Percentiles rank a stretch among this genome's conserved stretches.
Conservation (phyloP, 2,888 invertebrate species). For the Cremastinae sp. region DNA sequence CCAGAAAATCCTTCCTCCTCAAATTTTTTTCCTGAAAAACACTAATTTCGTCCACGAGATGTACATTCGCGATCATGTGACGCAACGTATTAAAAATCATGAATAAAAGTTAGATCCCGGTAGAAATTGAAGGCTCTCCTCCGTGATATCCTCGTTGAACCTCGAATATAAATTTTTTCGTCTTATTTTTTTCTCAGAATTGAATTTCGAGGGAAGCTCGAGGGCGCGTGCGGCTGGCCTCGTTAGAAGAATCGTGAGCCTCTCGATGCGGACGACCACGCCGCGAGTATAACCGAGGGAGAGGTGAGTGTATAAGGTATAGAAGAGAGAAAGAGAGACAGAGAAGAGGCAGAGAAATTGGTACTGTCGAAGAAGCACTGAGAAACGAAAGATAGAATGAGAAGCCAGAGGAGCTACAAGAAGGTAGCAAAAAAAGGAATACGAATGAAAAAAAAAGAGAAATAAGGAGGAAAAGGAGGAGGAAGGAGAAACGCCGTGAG, state of each 20-base stretch:
- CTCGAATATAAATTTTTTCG: constrained; percentile 17
- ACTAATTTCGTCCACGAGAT: too few species aligned
- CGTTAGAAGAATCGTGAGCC: constrained; percentile 60
- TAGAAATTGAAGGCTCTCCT: constrained; percentile 9
- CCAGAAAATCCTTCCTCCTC: too few species aligned
- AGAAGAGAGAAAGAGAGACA: too few species aligned
- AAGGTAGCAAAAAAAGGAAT: constrained; percentile 48
- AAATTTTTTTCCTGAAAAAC: too few species aligned
- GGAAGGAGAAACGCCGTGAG: constrained; percentile 44
- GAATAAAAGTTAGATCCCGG: constrained; percentile 15
- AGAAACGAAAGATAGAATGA: constrained; percentile 23
- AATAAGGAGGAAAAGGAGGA: constrained; percentile 48
- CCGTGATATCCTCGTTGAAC: constrained; percentile 19
- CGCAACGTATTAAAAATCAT: constrained; percentile 19
- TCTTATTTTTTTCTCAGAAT: constrained; percentile 59
- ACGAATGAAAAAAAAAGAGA: constrained; percentile 37
- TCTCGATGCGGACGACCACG: constrained; percentile 42
- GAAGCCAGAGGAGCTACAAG: constrained; percentile 39
- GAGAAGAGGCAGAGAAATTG: constrained; percentile 11
- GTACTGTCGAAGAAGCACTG: constrained; percentile 30
- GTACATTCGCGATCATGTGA: too few species aligned
- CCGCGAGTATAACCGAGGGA: constrained; percentile 11
- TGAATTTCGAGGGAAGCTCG: constrained; percentile 61
- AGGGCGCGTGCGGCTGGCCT: constrained; percentile 63
- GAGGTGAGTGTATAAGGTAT: constrained; percentile 29